Evolutionary conservation across 2,113 vertebrate species (phyloP).

Genomic region (Seriola quinqueradiata): DNA sequence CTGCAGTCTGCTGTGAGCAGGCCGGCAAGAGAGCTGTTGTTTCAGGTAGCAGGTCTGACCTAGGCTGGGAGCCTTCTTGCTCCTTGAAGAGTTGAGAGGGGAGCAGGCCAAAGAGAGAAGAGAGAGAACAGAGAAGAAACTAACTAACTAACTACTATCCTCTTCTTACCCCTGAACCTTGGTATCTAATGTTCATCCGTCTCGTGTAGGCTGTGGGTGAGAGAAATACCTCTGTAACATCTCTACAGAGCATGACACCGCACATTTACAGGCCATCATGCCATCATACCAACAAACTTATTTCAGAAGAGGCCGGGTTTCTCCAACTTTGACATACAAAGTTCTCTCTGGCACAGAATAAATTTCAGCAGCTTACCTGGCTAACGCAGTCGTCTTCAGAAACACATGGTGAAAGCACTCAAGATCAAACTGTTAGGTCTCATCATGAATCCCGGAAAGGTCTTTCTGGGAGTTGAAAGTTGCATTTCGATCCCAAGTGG

Average conservation of each 20-base stretch:
- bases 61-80: no score
- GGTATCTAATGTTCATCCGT: not conserved
- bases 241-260: not conserved
- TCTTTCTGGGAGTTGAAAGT: not conserved
- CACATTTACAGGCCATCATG: not conserved
- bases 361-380: slow-evolving; percentile 13
- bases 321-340: slow-evolving; percentile 3
- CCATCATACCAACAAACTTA: not conserved
- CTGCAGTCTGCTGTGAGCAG: no score
- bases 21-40: no score
- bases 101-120: no score
- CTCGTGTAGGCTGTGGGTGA: not conserved
- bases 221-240: not conserved
- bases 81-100: no score
- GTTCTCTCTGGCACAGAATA: slow-evolving; percentile 9
- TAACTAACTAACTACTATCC: not conserved
- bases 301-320: not conserved
- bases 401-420: slow-evolving; percentile 7
- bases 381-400: slow-evolving; percentile 8
- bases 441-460: slow-evolving; percentile 2
- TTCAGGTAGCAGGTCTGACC: no score
- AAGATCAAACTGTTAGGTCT: slow-evolving; percentile 29
- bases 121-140: no score
- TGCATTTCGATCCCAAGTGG: not conserved
- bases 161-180: not conserved